Base-by-base conservation (phyloP, 2,888 invertebrate species). In the Lepidonotus clava region DNA sequence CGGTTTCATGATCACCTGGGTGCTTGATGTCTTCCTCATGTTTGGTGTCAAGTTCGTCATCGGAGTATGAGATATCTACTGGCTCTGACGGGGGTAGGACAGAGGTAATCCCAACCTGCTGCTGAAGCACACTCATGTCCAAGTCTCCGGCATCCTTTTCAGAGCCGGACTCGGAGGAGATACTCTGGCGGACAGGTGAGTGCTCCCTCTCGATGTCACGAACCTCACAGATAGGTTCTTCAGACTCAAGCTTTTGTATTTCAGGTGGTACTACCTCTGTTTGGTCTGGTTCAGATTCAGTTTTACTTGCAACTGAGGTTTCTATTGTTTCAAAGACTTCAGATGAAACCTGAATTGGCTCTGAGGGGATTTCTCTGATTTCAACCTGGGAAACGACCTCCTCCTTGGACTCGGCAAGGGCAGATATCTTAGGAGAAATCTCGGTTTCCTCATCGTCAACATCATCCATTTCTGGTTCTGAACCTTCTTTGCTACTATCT, bases 391-490 rank as follows among this genome's bases (percentile, higher is more conserved):
- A n/a, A n/a, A n/a, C n/a, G n/a, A n/a, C n/a, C n/a, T n/a, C n/a
- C n/a, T n/a, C n/a, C n/a, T n/a, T n/a, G n/a, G n/a, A n/a, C n/a
- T n/a, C n/a, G n/a, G n/a, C n/a, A n/a, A n/a, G n/a, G n/a, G n/a
- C n/a, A n/a, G n/a, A n/a, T n/a, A n/a, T 46, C 46, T 46, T 46
- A 11, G 8, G 8, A 46, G 46, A 46, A 46, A 18, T 11, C 46
- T 18, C 56, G 5, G 56, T 5, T 24, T n/a, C n/a, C n/a, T 56
- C 56, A 36, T 71, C 71, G 28, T 41, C 80, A 1, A 41, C 51
- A 46, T 80, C 80, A 80, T 80, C 80, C 32, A 80, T 40, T 46
- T 80, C 80, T 46, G 80, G 41, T n/a, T 80, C 80, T 46, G 80
- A 41, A n/a, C 80, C 51, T 80, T 80, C 80, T 21, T 80, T 80